Evolutionary conservation across 2,113 vertebrate genomes (phyloP).

Genomic region (Nesogale talazaci): DNA sequence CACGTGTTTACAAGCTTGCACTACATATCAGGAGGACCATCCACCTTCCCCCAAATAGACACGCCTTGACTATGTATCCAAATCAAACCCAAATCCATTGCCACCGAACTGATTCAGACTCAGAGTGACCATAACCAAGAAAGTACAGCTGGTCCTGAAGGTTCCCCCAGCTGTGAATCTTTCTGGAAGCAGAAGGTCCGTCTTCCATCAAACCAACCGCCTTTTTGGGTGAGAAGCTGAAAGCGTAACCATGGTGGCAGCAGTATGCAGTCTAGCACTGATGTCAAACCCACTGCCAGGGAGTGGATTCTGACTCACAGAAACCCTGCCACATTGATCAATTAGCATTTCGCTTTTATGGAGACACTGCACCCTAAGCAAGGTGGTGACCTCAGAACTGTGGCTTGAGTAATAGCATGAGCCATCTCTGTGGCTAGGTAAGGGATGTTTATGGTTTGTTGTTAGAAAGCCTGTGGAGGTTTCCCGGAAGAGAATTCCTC

Average conservation of each 20-base stretch:
- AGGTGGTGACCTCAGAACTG: conserved; percentile 9
- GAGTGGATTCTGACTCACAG: too few relatives aligned
- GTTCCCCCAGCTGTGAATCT: not conserved
- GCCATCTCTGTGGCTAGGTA: not conserved
- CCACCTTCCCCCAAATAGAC: conserved; percentile 23
- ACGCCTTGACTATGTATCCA: not conserved
- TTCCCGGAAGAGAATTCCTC: conserved; percentile 42
- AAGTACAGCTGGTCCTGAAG: not conserved
- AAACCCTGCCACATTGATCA: not conserved
- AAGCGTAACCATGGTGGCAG: not conserved
- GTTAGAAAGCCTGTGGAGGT: conserved; percentile 21
- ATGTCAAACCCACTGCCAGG: too few relatives aligned
- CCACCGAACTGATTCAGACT: not conserved
- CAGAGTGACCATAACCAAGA: not conserved
- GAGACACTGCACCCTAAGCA: not conserved
- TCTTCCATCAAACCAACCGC: not conserved
- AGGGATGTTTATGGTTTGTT: not conserved
- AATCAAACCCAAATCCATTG: not conserved
- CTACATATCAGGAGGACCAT: not conserved
- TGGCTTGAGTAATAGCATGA: not conserved
- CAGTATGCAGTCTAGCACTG: not conserved
- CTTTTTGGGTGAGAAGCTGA: not conserved
- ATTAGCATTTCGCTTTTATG: not conserved
- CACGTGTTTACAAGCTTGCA: not conserved
- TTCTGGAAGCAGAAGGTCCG: not conserved